Conservation (phyloP, 2,797 vertebrate species). For the Microctenopoma steveboyesi region DNA sequence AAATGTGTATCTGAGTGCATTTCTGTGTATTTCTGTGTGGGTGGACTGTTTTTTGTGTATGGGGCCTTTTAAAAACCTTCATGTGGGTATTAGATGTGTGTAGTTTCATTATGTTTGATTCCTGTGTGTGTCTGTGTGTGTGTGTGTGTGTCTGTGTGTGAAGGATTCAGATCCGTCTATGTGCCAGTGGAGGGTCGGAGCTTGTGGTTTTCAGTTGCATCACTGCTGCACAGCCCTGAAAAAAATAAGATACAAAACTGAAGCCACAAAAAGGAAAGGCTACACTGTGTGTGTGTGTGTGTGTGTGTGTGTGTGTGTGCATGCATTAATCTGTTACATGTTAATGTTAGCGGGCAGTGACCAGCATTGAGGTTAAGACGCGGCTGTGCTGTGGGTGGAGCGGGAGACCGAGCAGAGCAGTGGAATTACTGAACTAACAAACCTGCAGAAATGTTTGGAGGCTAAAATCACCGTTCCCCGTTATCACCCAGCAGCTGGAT, state of each 20-base stretch:
- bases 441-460: background rate
- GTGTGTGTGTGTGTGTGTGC: background rate
- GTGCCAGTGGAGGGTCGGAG: slow-evolving; percentile 55
- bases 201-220: slow-evolving; percentile 45
- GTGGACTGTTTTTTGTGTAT: slow-evolving; percentile 33
- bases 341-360: no score
- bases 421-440: background rate
- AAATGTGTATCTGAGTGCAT: background rate
- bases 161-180: slow-evolving; percentile 30
- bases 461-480: background rate
- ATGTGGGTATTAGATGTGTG: slow-evolving; percentile 23
- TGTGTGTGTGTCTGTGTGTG: slow-evolving; percentile 21
- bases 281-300: background rate
- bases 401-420: no score
- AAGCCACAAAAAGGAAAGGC: background rate
- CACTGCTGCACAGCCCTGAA: slow-evolving; percentile 39
- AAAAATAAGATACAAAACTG: slow-evolving; percentile 40
- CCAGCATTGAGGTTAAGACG: no score
- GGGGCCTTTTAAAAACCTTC: slow-evolving; percentile 37
- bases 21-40: slow-evolving; percentile 13
- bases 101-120: slow-evolving; percentile 15
- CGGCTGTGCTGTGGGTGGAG: no score
- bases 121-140: slow-evolving; percentile 11
- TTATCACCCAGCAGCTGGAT: slow-evolving; percentile 6
- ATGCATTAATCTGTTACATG: background rate